A percentile compares a stretch with the other conserved stretches of the same genome.
Evolutionary conservation across 2,888 invertebrate species (phyloP).

Genomic region (Smittia sp.): DNA sequence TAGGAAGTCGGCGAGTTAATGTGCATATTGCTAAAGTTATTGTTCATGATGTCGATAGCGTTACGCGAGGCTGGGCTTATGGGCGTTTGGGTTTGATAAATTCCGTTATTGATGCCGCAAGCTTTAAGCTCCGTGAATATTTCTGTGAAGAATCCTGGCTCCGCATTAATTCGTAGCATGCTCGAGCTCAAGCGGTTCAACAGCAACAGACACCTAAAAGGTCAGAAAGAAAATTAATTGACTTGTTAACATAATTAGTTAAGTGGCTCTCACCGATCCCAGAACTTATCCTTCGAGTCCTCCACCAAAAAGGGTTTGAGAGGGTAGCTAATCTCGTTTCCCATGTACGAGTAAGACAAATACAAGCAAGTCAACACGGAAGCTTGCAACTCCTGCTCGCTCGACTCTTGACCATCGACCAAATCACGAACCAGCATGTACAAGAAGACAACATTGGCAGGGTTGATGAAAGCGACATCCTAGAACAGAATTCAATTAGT

Average conservation of each 20-base stretch:
- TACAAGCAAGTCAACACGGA: slow-evolving; percentile 97
- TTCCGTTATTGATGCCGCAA: slow-evolving; percentile 56
- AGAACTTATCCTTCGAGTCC: slow-evolving; percentile 93
- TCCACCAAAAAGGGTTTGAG: slow-evolving; percentile 98
- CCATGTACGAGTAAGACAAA: slow-evolving; percentile 99
- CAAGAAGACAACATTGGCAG: slow-evolving; percentile 98
- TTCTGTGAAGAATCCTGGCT: slow-evolving; percentile 97
- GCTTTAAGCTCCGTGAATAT: slow-evolving; percentile 97
- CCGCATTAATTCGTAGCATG: slow-evolving; percentile 97
- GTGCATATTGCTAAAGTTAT: slow-evolving; percentile 37
- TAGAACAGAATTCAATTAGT: slow-evolving; percentile 55
- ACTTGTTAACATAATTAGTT: neutral
- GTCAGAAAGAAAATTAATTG: neutral
- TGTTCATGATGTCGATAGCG: slow-evolving; percentile 33
- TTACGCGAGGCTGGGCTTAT: slow-evolving; percentile 19
- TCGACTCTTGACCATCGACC: slow-evolving; percentile 77
- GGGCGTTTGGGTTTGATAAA: neutral
- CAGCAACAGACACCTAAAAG: slow-evolving; percentile 72
- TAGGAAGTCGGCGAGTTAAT: slow-evolving; percentile 30
- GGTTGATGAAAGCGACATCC: slow-evolving; percentile 99
- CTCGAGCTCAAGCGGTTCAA: slow-evolving; percentile 87
- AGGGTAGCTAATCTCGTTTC: slow-evolving; percentile 98
- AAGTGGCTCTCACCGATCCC: slow-evolving; percentile 72
- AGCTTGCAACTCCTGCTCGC: slow-evolving; percentile 85
- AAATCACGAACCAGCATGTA: slow-evolving; percentile 96